Evolutionary conservation across 2,113 vertebrate species (phyloP).

Genomic region (Nyctibius bracteatus): DNA sequence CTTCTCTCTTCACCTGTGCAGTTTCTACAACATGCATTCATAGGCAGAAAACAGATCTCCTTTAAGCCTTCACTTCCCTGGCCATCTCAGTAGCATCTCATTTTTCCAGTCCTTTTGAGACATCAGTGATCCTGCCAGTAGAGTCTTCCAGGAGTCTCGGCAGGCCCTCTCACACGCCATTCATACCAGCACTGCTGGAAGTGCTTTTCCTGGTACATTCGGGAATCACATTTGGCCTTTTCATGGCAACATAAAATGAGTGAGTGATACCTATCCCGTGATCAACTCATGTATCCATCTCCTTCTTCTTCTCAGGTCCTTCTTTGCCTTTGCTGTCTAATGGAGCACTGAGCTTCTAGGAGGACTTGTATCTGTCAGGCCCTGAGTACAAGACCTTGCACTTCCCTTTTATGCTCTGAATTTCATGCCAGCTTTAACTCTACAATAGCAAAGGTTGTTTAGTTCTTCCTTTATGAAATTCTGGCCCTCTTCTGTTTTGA

Average conservation of each 20-base stretch:
- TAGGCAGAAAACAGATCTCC: not conserved
- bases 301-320: not conserved
- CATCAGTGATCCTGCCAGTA: no score
- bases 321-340: not conserved
- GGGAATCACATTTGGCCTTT: not conserved
- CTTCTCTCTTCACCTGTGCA: not conserved
- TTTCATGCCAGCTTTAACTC: not conserved
- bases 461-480: not conserved
- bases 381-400: not conserved
- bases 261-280: not conserved
- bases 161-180: not conserved
- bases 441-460: not conserved
- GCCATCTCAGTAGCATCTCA: not conserved
- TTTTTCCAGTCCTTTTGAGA: not conserved
- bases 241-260: not conserved
- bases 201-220: not conserved
- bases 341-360: not conserved
- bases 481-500: not conserved
- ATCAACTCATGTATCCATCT: not conserved
- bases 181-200: not conserved
- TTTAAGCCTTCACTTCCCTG: not conserved
- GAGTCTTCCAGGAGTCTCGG: not conserved
- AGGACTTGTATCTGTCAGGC: not conserved
- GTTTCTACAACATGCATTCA: not conserved
- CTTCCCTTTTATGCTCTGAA: not conserved